A percentile compares a stretch with the other conserved stretches of the same genome.
Conservation (phyloP, 2,113 vertebrate genomes). For the Furnarius figulus region DNA sequence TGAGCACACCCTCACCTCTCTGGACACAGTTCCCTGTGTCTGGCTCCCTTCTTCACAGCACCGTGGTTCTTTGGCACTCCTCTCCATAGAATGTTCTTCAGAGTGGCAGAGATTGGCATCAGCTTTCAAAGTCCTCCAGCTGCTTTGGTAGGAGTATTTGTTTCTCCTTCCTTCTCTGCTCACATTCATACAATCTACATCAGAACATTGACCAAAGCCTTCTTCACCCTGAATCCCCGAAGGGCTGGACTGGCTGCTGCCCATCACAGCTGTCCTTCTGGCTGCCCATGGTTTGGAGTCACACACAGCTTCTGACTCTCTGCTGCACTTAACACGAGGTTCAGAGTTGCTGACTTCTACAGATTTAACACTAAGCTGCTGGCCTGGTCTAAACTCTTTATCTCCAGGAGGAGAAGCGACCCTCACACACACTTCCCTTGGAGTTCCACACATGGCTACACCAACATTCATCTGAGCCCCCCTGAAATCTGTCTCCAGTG, state of each 20-base stretch:
- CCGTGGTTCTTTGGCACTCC: not conserved
- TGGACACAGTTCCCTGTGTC: not conserved
- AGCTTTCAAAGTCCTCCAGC: not conserved
- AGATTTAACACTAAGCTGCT: not conserved
- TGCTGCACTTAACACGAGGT: not conserved
- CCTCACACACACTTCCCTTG: not conserved
- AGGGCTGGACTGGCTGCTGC: not conserved
- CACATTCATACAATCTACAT: not conserved
- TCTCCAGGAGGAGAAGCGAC: not conserved
- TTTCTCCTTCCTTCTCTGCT: not conserved
- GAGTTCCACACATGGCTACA: not conserved
- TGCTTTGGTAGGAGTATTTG: not conserved
- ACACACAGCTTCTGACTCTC: not conserved
- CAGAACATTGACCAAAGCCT: not conserved
- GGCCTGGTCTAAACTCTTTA: not conserved
- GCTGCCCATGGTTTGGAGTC: not conserved
- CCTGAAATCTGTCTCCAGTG: not conserved
- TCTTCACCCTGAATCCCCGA: not conserved
- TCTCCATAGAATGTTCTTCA: not conserved
- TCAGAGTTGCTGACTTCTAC: not conserved
- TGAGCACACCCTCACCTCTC: conserved; percentile 40
- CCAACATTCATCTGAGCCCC: not conserved
- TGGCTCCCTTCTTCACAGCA: not conserved
- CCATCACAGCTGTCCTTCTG: not conserved
- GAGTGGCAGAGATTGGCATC: rapidly evolving